These are phyloP conservation scores for Drosophila burlai DNA, from an alignment of 1,140 invertebrate species.

Conservation along the genomic window DNA sequence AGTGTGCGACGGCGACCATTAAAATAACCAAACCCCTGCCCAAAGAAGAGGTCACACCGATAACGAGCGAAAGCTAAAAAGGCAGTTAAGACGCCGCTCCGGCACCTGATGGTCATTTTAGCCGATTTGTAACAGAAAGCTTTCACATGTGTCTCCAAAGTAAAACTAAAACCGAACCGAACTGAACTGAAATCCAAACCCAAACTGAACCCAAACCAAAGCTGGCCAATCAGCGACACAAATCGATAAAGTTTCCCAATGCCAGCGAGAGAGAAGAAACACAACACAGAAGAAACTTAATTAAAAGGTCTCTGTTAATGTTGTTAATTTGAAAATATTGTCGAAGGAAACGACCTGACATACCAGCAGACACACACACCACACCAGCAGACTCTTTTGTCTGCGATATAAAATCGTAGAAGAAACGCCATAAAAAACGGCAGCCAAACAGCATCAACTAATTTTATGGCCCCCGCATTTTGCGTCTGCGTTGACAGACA, in stretches of 20 bases:
- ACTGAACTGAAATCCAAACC: constrained; percentile 12
- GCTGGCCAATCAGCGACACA: constrained; percentile 61
- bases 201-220: constrained; percentile 3
- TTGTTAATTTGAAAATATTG: constrained; percentile 83
- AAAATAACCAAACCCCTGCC: constrained; percentile 61
- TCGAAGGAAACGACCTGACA: constrained; percentile 74
- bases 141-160: constrained; percentile 76
- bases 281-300: constrained; percentile 75
- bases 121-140: constrained; percentile 79
- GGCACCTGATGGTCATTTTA: constrained; percentile 59
- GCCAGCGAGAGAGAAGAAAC: constrained; percentile 35
- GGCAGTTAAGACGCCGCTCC: constrained; percentile 50
- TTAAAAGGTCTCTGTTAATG: constrained; percentile 82
- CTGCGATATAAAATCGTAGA: constrained; percentile 70
- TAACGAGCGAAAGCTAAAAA: constrained; percentile 81
- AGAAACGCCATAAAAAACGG: constrained; percentile 76
- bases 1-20: constrained; percentile 49
- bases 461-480: constrained; percentile 72
- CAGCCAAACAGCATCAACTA: constrained; percentile 63
- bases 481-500: constrained; percentile 75
- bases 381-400: constrained; percentile 49
- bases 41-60: constrained; percentile 74
- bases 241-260: constrained; percentile 81
- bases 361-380: constrained; percentile 28
- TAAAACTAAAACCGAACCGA: constrained; percentile 25